Evolutionary conservation across 1,140 invertebrate species (phyloP).

Genomic region (Eumaeus atala): DNA sequence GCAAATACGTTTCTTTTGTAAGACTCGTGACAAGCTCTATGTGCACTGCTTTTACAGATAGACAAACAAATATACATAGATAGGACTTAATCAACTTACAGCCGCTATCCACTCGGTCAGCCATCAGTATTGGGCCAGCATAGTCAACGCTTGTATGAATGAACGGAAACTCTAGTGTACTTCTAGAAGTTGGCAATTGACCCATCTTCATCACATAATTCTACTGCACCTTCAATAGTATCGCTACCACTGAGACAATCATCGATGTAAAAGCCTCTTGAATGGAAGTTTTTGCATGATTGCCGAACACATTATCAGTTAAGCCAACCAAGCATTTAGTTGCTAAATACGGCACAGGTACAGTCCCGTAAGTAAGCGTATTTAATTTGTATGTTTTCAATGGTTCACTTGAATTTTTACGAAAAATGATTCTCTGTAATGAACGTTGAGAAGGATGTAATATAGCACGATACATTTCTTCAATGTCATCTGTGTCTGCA

Average conservation of each 20-base stretch:
- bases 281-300: slow-evolving; percentile 27
- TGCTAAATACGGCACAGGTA: slow-evolving; percentile 44
- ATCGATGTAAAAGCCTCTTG: slow-evolving; percentile 62
- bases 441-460: slow-evolving; percentile 16
- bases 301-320: slow-evolving; percentile 15
- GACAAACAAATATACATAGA: slow-evolving; percentile 14
- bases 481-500: slow-evolving; percentile 46
- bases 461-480: slow-evolving; percentile 29
- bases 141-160: slow-evolving; percentile 12
- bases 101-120: slow-evolving; percentile 13
- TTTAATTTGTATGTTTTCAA: slow-evolving; percentile 38
- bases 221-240: slow-evolving; percentile 10
- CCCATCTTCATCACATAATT: slow-evolving; percentile 18
- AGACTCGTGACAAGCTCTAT: slow-evolving; percentile 15
- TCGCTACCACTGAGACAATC: slow-evolving; percentile 51
- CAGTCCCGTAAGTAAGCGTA: slow-evolving; percentile 58
- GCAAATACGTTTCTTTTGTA: slow-evolving; percentile 7
- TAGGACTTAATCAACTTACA: slow-evolving; percentile 17
- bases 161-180: slow-evolving; percentile 13
- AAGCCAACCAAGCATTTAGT: slow-evolving; percentile 28
- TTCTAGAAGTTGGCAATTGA: slow-evolving; percentile 10
- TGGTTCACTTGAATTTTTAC: slow-evolving; percentile 9
- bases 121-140: slow-evolving; percentile 15
- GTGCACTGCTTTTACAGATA: slow-evolving; percentile 9
- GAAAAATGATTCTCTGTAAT: slow-evolving; percentile 17